phyloP scores from a whole-genome alignment of 2,797 vertebrate genomes.

The Helarctos malayanus region DNA sequence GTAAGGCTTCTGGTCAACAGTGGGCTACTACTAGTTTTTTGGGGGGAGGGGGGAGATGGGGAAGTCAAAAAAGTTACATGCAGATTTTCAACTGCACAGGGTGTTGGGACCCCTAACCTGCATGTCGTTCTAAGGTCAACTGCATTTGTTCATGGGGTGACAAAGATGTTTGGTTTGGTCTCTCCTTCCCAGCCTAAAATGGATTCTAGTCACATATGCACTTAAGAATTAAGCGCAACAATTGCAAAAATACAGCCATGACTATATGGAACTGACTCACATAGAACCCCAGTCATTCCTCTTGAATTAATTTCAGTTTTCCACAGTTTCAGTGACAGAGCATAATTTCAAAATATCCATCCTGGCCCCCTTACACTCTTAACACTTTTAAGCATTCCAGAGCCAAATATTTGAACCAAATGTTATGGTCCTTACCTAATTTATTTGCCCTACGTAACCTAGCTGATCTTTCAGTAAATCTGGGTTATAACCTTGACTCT shows the following conservation, averaged over 20 bases:
- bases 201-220: not conserved
- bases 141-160: not conserved
- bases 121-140: not conserved
- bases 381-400: not conserved
- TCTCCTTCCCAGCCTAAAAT: not conserved
- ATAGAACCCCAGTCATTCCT: not conserved
- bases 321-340: not conserved
- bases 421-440: not conserved
- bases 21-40: not conserved
- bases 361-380: not conserved
- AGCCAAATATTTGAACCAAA: not conserved
- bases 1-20: not conserved
- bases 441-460: not conserved
- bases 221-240: constrained; percentile 17
- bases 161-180: not conserved
- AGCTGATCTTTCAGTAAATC: not conserved
- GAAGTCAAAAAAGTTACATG: not conserved
- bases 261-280: not conserved
- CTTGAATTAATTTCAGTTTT: not conserved
- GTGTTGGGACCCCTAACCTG: not conserved
- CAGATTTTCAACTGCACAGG: not conserved
- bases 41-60: not conserved
- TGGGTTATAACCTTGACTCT: not conserved
- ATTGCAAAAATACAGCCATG: not conserved
- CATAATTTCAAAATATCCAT: not conserved